phyloP scores from a whole-genome alignment of 2,113 vertebrate species.

The Microcebus ravelobensis region DNA sequence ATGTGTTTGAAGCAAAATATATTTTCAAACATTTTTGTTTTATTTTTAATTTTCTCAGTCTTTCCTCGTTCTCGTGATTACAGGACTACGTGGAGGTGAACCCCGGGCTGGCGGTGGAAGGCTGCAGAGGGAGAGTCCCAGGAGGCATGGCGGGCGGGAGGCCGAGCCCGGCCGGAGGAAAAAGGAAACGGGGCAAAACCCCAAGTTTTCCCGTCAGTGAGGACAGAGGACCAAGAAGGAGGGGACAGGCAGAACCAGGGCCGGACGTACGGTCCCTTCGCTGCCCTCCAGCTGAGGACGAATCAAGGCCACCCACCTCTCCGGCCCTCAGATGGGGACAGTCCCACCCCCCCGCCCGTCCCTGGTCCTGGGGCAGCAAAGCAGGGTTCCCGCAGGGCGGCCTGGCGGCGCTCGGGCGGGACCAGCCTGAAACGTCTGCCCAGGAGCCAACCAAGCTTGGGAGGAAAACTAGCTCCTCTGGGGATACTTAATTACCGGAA shows the following conservation, averaged over 20 bases:
- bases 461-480: background rate
- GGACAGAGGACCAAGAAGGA: background rate
- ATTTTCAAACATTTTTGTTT: background rate
- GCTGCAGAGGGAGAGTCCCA: rapidly evolving
- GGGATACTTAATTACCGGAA: background rate
- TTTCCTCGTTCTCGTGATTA: background rate
- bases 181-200: too few relatives aligned
- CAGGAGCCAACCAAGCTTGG: background rate
- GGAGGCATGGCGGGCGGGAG: background rate
- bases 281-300: too few relatives aligned
- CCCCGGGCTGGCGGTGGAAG: background rate
- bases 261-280: too few relatives aligned
- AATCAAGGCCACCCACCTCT: too few relatives aligned
- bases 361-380: background rate
- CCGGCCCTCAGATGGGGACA: too few relatives aligned
- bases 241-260: background rate
- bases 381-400: rapidly evolving
- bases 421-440: background rate
- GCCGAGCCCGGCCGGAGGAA: too few relatives aligned
- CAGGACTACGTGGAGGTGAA: background rate
- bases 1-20: too few relatives aligned
- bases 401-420: rapidly evolving
- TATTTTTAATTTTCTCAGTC: background rate
- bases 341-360: too few relatives aligned
- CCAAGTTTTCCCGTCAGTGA: rapidly evolving